Conservation (phyloP, 2,113 vertebrate genomes). For the Polypterus bichir region DNA sequence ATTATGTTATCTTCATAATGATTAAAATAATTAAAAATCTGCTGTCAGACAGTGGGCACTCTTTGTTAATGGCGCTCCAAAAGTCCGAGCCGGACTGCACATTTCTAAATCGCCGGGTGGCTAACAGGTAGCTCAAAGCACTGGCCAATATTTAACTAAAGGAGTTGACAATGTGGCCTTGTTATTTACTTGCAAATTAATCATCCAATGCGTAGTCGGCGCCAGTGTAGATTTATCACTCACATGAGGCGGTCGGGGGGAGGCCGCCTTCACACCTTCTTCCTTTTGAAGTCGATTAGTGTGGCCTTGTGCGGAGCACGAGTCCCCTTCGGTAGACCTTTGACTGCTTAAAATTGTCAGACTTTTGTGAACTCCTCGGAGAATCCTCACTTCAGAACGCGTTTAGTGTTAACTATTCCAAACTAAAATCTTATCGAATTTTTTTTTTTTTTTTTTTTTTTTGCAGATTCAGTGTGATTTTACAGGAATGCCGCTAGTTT, state of each 20-base stretch:
- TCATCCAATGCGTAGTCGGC: conserved; percentile 59
- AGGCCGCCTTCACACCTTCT: conserved; percentile 69
- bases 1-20: no score
- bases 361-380: conserved; percentile 52
- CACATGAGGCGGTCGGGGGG: conserved; percentile 45
- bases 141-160: conserved; percentile 77
- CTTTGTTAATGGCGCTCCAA: no score
- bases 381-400: conserved; percentile 19
- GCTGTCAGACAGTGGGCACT: no score
- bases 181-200: conserved; percentile 92
- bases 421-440: no score
- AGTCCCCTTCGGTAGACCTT: conserved; percentile 35
- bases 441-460: no score
- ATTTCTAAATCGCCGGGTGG: background rate
- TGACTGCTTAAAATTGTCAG: conserved; percentile 39
- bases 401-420: no score
- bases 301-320: conserved; percentile 50
- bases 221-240: conserved; percentile 63
- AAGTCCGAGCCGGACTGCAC: no score
- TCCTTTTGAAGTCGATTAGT: conserved; percentile 60
- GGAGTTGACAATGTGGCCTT: conserved; percentile 56
- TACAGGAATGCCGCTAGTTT: no score
- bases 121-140: conserved; percentile 56
- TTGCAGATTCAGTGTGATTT: no score
- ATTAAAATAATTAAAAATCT: no score